Base-by-base conservation (phyloP, 2,113 vertebrate species). In the Numida meleagris region DNA sequence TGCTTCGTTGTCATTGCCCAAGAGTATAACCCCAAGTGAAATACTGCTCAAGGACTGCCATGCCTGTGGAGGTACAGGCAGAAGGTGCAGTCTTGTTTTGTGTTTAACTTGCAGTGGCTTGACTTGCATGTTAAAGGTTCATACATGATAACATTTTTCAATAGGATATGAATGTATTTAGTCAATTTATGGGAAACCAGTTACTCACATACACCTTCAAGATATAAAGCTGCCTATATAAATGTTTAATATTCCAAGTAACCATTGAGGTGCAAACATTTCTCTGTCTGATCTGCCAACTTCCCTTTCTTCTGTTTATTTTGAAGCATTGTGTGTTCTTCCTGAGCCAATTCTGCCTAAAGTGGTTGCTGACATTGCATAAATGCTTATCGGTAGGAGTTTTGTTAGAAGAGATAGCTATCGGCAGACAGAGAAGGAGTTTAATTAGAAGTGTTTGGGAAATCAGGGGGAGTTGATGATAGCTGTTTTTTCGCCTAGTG, bases 361-460 rank as follows among this genome's bases (percentile, higher is more conserved):
- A 95, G 91, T 93, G 79, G 71, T 59, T 95, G 95, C 96, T 96
- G 95, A 95, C 90, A 33, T 74, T 55, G 92, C 86, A 34, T 78
- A 94, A 94, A 84, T 92, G 72, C 86, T 96, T 94, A 92, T 94
- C 83, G 62, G 81, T 45, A n/a, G 31, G 81, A 89, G 82, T 89
- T 89, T 93, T 96, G 86, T 86, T 94, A 36, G 70, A 43, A 48
- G 80, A 91, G 95, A 95, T 94, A 53, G 40, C 61, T 46, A 92
- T 96, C 95, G 88, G 89, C 80, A 45, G 46, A 34, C 88, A 91
- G 68, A 95, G 93, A 29, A 71, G 81, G 65, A 83, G 73, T 93
- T 96, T 89, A 95, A 94, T 95, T 94, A 92, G 85, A 70, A 51
- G 73, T 2, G 7, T 89, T 94, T 94, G 89, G 87, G 94, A 96